phyloP scores from a whole-genome alignment of 2,797 vertebrate species.

The Rhinella marina region DNA sequence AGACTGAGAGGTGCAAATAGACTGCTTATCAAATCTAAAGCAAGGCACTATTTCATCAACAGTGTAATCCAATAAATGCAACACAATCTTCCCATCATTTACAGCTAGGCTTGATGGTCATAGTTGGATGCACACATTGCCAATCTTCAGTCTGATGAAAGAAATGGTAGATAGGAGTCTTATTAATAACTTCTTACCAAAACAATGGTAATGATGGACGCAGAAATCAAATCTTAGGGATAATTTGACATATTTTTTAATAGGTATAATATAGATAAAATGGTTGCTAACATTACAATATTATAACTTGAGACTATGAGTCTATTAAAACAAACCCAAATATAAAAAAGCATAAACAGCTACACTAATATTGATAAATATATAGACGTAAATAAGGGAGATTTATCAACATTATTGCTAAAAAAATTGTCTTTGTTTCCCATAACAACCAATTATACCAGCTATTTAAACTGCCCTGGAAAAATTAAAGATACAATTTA shows the following conservation, averaged over 20 bases:
- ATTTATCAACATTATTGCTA: too few species aligned
- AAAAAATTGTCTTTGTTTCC: too few species aligned
- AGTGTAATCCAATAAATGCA: slow-evolving; percentile 55
- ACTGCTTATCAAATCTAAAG: slow-evolving; percentile 58
- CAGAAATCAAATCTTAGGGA: slow-evolving; percentile 4
- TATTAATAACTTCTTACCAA: slow-evolving; percentile 38
- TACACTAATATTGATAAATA: too few species aligned
- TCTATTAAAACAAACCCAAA: too few species aligned
- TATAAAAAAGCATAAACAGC: too few species aligned
- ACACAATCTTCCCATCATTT: slow-evolving; percentile 45
- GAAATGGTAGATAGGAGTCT: background rate
- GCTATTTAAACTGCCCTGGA: too few species aligned
- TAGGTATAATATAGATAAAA: background rate
- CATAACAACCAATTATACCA: too few species aligned
- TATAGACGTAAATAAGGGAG: too few species aligned
- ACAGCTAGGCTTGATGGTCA: slow-evolving; percentile 52
- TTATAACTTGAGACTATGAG: background rate
- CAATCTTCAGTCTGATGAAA: slow-evolving; percentile 32
- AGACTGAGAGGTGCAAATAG: slow-evolving; percentile 41
- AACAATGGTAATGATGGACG: slow-evolving; percentile 12
- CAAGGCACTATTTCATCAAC: slow-evolving; percentile 54
- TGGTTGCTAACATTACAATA: background rate
- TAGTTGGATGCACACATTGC: slow-evolving; percentile 50
- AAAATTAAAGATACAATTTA: too few species aligned
- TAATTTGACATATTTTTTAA: background rate